phyloP scores from a whole-genome alignment of 2,113 vertebrate species.

The Amphiprion percula region DNA sequence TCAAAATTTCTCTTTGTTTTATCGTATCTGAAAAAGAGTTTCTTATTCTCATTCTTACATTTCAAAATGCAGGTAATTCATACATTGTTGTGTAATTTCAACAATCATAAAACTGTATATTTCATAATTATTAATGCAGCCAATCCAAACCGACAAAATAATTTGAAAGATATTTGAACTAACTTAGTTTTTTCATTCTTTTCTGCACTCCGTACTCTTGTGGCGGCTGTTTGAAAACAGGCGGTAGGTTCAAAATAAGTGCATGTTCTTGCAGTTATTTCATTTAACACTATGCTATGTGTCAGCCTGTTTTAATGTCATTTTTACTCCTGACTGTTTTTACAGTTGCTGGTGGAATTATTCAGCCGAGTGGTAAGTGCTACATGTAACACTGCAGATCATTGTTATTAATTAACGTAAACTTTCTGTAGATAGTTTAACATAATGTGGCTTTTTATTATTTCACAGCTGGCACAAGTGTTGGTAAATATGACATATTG shows the following conservation, averaged over 20 bases:
- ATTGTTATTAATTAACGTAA: neutral
- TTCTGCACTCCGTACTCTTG: neutral
- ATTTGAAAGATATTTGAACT: neutral
- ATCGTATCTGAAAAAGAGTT: neutral
- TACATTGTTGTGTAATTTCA: neutral
- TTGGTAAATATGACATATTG: slow-evolving; percentile 63
- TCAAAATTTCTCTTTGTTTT: neutral
- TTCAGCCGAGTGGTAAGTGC: slow-evolving; percentile 76
- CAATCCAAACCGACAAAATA: neutral
- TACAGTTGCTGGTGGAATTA: slow-evolving; percentile 71
- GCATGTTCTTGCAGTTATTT: neutral
- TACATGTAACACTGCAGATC: neutral
- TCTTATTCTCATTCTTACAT: neutral
- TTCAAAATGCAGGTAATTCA: neutral
- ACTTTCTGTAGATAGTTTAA: too few relatives aligned
- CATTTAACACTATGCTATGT: neutral
- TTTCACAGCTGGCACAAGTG: slow-evolving; percentile 73
- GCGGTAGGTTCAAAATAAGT: slow-evolving; percentile 54
- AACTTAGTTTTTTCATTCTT: slow-evolving; percentile 6
- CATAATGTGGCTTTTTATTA: neutral
- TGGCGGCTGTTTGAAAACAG: slow-evolving; percentile 40
- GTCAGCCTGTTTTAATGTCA: neutral
- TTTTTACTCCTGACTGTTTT: slow-evolving; percentile 10
- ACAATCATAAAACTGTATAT: too few relatives aligned
- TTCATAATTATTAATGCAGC: neutral